Evolutionary conservation across 2,797 vertebrate species (phyloP).

Genomic region (Cirrhinus molitorella): DNA sequence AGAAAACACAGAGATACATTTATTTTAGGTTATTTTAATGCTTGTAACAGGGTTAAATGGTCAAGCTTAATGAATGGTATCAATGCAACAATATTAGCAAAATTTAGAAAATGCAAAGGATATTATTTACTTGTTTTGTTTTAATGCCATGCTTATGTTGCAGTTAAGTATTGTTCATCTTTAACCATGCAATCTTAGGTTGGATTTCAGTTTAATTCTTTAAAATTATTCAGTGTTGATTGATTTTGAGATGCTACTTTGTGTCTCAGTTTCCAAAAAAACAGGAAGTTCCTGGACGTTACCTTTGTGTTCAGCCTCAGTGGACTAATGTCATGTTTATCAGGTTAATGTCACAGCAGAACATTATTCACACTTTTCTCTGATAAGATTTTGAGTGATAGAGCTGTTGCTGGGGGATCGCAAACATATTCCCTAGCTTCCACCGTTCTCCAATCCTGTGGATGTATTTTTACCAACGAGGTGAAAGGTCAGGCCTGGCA

Average conservation of each 20-base stretch:
- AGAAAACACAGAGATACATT: no score
- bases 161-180: not conserved
- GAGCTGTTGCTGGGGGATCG: not conserved
- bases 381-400: slow-evolving; percentile 42
- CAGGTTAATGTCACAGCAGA: slow-evolving; percentile 10
- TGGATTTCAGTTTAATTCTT: not conserved
- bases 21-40: no score
- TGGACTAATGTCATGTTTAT: slow-evolving; percentile 24
- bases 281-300: not conserved
- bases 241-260: not conserved
- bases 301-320: slow-evolving; percentile 14
- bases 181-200: not conserved
- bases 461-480: slow-evolving; percentile 61
- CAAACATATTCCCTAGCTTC: slow-evolving; percentile 38
- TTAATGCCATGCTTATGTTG: not conserved
- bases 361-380: slow-evolving; percentile 24
- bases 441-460: slow-evolving; percentile 49
- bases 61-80: not conserved
- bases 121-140: no score
- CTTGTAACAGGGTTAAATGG: not conserved
- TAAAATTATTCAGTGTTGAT: not conserved
- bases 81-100: not conserved
- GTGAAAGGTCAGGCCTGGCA: slow-evolving; percentile 71
- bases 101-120: not conserved
- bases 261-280: not conserved